Evolutionary conservation across 2,888 invertebrate species (phyloP).

Genomic region (Exocentrus adspersus): DNA sequence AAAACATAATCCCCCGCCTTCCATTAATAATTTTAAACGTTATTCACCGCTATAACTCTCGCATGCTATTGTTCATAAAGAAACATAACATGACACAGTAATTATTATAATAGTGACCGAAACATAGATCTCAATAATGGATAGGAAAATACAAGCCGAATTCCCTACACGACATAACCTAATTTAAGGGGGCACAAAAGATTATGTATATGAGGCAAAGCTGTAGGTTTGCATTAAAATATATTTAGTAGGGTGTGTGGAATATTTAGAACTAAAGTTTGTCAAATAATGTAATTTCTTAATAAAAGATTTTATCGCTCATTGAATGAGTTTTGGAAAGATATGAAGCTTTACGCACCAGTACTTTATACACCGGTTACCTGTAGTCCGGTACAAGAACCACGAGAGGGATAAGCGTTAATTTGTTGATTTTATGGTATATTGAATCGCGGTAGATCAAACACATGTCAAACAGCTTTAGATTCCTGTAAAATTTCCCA

Average conservation of each 20-base stretch:
- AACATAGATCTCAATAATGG: conserved; percentile 24
- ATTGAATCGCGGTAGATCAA: too few species aligned
- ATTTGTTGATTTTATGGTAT: too few species aligned
- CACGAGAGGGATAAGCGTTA: too few species aligned
- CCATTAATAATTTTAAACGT: not conserved
- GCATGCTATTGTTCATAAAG: not conserved
- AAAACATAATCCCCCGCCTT: not conserved
- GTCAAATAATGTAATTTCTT: too few species aligned
- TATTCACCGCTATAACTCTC: not conserved
- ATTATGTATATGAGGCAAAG: not conserved
- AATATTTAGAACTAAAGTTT: too few species aligned
- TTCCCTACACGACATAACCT: conserved; percentile 6
- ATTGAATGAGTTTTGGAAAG: too few species aligned
- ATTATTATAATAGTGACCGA: conserved; percentile 20
- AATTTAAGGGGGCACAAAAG: conserved; percentile 1
- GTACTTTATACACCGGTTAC: too few species aligned
- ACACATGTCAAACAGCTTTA: too few species aligned
- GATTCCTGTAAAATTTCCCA: too few species aligned
- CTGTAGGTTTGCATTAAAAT: not conserved
- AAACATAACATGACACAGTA: conserved; percentile 18
- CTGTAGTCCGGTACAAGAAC: too few species aligned
- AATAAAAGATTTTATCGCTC: too few species aligned
- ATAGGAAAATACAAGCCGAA: conserved; percentile 15
- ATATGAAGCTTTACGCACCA: too few species aligned
- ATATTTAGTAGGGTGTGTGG: not conserved